Evolutionary conservation across 92 coral and sea anemone genomes (phyloP).

Genomic region (Actinostola sp.): DNA sequence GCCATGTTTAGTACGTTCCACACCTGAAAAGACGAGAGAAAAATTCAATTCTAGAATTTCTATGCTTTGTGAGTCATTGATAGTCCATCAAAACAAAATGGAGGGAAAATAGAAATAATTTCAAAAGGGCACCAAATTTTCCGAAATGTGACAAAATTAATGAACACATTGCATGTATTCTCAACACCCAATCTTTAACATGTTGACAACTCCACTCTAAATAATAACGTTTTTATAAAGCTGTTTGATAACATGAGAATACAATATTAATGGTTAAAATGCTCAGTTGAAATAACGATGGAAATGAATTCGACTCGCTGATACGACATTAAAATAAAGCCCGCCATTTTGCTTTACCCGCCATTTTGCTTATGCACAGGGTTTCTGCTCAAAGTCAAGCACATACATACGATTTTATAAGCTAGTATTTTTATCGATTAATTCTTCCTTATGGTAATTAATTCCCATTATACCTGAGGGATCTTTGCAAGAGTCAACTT

Average conservation of each 20-base stretch:
- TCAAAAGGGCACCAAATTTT: not conserved
- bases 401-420: too few relatives aligned
- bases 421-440: too few relatives aligned
- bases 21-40: slow-evolving; percentile 17
- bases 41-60: not conserved
- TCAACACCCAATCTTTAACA: not conserved
- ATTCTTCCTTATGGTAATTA: too few relatives aligned
- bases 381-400: too few relatives aligned
- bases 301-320: not conserved
- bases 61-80: too few relatives aligned
- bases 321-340: not conserved
- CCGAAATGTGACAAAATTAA: not conserved
- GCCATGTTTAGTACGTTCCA: not conserved
- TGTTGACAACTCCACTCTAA: not conserved
- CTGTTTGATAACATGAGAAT: not conserved
- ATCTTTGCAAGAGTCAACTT: too few relatives aligned
- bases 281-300: not conserved
- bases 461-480: too few relatives aligned
- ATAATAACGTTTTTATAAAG: not conserved
- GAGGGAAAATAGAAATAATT: too few relatives aligned
- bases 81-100: too few relatives aligned
- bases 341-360: not conserved
- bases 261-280: too few relatives aligned
- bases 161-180: not conserved
- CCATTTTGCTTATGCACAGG: too few relatives aligned